These are phyloP conservation scores for Carpatolechia fugitivella DNA, from an alignment of 2,888 invertebrate genomes.

Conservation along the genomic window DNA sequence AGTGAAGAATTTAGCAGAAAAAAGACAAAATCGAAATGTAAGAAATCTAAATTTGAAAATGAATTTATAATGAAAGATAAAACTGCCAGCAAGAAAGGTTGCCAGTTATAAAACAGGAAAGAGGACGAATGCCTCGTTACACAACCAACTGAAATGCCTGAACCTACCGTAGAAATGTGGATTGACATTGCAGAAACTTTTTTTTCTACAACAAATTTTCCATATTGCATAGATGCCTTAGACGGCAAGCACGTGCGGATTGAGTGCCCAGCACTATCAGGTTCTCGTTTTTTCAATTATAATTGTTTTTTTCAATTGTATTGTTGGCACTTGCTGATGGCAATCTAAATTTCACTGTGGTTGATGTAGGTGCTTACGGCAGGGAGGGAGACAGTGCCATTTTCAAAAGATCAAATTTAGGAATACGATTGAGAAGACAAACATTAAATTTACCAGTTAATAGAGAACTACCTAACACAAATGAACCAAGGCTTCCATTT, in stretches of 20 bases:
- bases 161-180: conserved; percentile 29
- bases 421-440: conserved; percentile 19
- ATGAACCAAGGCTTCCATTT: conserved; percentile 12
- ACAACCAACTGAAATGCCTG: conserved; percentile 22
- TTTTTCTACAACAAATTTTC: conserved; percentile 26
- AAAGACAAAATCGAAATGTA: too few species aligned
- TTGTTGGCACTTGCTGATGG: conserved; percentile 23
- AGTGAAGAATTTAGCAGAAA: too few species aligned
- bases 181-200: conserved; percentile 25
- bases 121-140: too few species aligned
- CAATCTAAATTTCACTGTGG: conserved; percentile 17
- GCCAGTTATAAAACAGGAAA: too few species aligned
- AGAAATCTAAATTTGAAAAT: too few species aligned
- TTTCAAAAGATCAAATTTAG: conserved; percentile 22
- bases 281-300: conserved; percentile 31
- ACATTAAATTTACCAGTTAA: conserved; percentile 18
- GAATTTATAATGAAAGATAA: too few species aligned
- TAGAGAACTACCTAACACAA: conserved; percentile 17
- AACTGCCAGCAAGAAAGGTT: too few species aligned
- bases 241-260: conserved; percentile 32
- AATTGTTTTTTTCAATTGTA: conserved; percentile 26
- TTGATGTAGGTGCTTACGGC: conserved; percentile 24
- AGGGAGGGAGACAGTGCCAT: conserved; percentile 19
- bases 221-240: conserved; percentile 26
- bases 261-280: conserved; percentile 27